Evolutionary conservation across 35 echinoderm and acorn worm species (phyloP).

Genomic region (Ophioderma brevispina): DNA sequence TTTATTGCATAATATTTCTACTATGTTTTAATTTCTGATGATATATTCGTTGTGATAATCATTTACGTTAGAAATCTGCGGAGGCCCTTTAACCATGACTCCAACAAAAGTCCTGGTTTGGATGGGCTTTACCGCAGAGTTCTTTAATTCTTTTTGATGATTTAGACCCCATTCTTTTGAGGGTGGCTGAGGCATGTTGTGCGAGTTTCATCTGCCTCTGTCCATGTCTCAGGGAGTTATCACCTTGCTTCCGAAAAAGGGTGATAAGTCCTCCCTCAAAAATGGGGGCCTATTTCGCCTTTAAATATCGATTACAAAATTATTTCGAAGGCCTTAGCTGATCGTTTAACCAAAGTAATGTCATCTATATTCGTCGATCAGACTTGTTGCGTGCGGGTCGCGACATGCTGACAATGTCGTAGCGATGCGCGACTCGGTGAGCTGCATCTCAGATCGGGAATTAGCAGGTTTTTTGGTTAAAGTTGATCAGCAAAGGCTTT

Average conservation of each 20-base stretch:
- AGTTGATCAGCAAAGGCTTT: slow-evolving; percentile 62
- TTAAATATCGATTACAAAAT: slow-evolving; percentile 59
- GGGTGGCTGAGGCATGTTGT: slow-evolving; percentile 19
- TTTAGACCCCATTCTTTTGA: too few species aligned
- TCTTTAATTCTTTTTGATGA: too few species aligned
- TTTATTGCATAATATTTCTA: slow-evolving; percentile 21
- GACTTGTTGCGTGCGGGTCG: slow-evolving; percentile 52
- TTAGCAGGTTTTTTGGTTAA: slow-evolving; percentile 26
- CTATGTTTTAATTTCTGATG: background rate
- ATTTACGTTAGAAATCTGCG: slow-evolving; percentile 7
- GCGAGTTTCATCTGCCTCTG: background rate
- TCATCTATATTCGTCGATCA: slow-evolving; percentile 40
- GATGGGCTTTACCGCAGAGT: slow-evolving; percentile 41
- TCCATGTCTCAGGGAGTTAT: slow-evolving; percentile 29
- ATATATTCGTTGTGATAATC: background rate
- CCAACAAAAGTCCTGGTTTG: slow-evolving; percentile 45
- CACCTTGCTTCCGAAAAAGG: slow-evolving; percentile 25
- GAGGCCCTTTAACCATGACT: background rate
- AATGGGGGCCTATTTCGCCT: slow-evolving; percentile 37
- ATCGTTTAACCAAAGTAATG: slow-evolving; percentile 34
- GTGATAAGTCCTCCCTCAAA: background rate
- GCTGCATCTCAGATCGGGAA: background rate
- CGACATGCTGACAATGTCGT: slow-evolving; percentile 30
- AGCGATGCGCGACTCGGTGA: slow-evolving; percentile 35
- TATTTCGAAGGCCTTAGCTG: slow-evolving; percentile 41